A percentile compares a stretch with the other conserved stretches of the same genome.
These are phyloP conservation scores for Branchinecta lynchi DNA, from an alignment of 1,140 invertebrate genomes.

Conservation along the genomic window DNA sequence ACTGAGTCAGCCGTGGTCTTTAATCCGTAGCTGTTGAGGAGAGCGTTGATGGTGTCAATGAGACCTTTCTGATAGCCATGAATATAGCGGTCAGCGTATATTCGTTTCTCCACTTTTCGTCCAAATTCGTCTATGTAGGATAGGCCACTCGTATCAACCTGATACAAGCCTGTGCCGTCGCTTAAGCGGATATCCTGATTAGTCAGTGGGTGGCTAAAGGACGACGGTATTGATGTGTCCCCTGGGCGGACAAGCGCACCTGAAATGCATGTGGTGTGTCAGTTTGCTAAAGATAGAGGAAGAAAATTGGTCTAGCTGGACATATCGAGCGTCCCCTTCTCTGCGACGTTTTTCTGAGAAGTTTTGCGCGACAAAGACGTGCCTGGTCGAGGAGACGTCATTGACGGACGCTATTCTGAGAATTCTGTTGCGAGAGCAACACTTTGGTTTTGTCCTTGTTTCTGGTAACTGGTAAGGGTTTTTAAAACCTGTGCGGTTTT, in stretches of 20 bases:
- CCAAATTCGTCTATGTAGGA: constrained; percentile 15
- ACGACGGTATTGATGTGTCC: neutral
- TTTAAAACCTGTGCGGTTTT: too few relatives aligned
- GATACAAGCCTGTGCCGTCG: neutral
- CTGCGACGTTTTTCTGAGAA: too few relatives aligned
- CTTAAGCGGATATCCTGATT: neutral
- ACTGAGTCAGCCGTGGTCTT: neutral
- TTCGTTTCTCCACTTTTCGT: constrained; percentile 15
- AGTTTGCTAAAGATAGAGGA: too few relatives aligned
- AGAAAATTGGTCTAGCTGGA: too few relatives aligned
- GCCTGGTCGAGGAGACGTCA: too few relatives aligned
- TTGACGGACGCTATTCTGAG: too few relatives aligned
- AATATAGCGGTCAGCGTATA: constrained; percentile 13
- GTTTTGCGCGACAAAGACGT: too few relatives aligned
- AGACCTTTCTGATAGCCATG: constrained; percentile 3
- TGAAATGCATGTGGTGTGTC: neutral
- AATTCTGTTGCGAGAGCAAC: too few relatives aligned
- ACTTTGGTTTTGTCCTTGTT: too few relatives aligned
- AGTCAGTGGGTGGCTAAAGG: neutral
- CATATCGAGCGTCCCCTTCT: too few relatives aligned
- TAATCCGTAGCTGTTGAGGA: neutral
- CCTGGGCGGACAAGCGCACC: neutral
- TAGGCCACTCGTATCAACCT: constrained; percentile 7
- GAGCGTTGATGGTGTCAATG: neutral
- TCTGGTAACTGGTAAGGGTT: too few relatives aligned